These are phyloP conservation scores for Allobates femoralis DNA, from an alignment of 2,797 vertebrate genomes.

Conservation along the genomic window DNA sequence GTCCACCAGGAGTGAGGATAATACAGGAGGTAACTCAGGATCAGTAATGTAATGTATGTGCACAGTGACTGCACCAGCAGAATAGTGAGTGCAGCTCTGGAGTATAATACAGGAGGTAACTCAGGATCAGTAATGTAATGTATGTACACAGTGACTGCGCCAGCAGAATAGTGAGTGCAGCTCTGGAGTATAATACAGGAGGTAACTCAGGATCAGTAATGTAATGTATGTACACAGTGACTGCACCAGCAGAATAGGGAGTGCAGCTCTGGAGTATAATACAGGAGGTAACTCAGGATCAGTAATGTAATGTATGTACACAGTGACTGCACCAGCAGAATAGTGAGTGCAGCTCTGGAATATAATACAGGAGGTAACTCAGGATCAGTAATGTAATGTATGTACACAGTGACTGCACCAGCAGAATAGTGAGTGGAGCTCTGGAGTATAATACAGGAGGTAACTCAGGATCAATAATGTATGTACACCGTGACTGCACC, in stretches of 20 bases:
- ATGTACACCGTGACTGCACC: neutral
- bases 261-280: neutral
- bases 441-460: constrained; percentile 12
- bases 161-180: constrained; percentile 3
- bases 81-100: too few species aligned
- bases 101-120: neutral
- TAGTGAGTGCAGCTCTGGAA: constrained; percentile 17
- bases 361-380: constrained; percentile 4
- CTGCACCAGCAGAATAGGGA: neutral
- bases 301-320: constrained; percentile 20
- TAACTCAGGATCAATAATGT: constrained; percentile 11
- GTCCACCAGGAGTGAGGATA: neutral
- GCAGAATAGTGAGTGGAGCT: neutral
- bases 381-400: neutral
- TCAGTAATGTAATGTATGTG: neutral
- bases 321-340: constrained; percentile 8
- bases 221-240: constrained; percentile 11
- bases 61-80: neutral
- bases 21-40: neutral
- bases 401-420: neutral
- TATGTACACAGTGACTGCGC: constrained; percentile 1
- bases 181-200: constrained; percentile 3
- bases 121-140: neutral
- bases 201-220: neutral
- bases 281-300: neutral